Evolutionary conservation across 1,140 invertebrate genomes (phyloP).

Genomic region (Elysia chlorotica): DNA sequence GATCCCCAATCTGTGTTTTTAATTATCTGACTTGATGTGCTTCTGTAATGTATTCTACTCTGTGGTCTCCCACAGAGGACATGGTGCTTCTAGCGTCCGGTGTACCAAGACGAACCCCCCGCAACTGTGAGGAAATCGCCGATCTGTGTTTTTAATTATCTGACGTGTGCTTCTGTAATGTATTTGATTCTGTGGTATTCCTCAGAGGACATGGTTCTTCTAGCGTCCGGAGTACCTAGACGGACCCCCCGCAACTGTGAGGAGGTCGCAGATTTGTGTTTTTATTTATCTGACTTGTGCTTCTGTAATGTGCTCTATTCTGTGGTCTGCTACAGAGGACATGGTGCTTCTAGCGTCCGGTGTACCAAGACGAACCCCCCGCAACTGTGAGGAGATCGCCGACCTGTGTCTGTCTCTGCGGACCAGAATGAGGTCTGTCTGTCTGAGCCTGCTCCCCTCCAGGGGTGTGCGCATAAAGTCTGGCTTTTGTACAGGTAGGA

Average conservation of each 20-base stretch:
- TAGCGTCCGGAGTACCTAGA: conserved; percentile 4
- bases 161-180: not conserved
- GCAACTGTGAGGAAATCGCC: no score
- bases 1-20: no score
- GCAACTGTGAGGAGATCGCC: conserved; percentile 6
- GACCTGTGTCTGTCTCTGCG: conserved; percentile 5
- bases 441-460: not conserved
- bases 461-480: not conserved
- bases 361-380: not conserved
- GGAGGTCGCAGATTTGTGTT: not conserved
- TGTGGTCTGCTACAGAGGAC: not conserved
- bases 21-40: not conserved
- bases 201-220: not conserved
- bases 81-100: no score
- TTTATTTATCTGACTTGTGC: not conserved
- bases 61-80: no score
- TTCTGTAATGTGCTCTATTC: not conserved
- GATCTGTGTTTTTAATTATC: not conserved
- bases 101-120: no score
- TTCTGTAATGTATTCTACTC: no score
- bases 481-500: conserved; percentile 12
- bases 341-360: conserved; percentile 5
- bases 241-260: not conserved
- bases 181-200: not conserved
- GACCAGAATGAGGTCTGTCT: not conserved